phyloP scores from a whole-genome alignment of 2,113 vertebrate species.

The Stercorarius parasiticus region DNA sequence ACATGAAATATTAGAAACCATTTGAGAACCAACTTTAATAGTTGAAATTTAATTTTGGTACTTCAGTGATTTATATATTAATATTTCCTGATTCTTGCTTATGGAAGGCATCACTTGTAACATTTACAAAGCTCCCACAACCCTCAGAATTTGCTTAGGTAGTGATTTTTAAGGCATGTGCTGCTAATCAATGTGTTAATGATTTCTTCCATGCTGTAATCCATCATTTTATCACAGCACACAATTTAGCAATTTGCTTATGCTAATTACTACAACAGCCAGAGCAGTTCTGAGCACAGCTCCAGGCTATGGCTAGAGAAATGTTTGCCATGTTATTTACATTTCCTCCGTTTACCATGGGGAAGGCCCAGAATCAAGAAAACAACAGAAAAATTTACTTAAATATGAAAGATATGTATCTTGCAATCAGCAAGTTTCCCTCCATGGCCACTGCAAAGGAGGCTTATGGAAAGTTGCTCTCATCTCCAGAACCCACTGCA shows the following conservation, averaged over 20 bases:
- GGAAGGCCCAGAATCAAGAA: neutral
- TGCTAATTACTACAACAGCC: constrained; percentile 57
- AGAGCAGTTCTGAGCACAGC: constrained; percentile 34
- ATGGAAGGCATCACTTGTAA: neutral
- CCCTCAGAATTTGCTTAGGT: neutral
- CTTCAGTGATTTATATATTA: neutral
- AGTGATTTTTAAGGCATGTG: constrained; percentile 20
- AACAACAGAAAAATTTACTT: neutral
- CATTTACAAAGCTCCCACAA: neutral
- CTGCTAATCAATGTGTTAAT: constrained; percentile 61
- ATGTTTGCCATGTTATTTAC: neutral
- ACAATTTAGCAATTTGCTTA: constrained; percentile 62
- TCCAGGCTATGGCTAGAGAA: constrained; percentile 1
- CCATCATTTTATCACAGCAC: constrained; percentile 62
- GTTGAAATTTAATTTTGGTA: neutral
- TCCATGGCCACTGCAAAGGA: rapidly evolving
- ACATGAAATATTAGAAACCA: neutral
- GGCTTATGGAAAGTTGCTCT: neutral
- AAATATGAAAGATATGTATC: neutral
- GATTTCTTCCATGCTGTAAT: constrained; percentile 46
- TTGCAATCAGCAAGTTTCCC: neutral
- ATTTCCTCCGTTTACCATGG: neutral
- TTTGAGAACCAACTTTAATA: neutral
- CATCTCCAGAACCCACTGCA: neutral
- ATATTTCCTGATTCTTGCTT: neutral